Conservation (phyloP, 2,888 invertebrate species). For the Acanthosepion esculentum region DNA sequence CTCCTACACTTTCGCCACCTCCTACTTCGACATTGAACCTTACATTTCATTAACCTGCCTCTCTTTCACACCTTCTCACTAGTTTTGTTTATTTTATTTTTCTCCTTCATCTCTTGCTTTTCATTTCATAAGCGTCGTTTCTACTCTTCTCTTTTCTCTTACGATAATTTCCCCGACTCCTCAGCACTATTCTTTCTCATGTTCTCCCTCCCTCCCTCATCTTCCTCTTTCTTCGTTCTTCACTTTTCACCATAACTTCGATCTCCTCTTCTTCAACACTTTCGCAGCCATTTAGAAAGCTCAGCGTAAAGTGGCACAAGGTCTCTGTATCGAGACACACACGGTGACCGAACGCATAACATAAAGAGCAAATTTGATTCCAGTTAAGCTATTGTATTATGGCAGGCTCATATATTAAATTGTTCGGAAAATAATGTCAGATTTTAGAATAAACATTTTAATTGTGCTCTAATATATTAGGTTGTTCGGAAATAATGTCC, state of each 20-base stretch:
- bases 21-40: neutral
- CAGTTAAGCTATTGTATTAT: no score
- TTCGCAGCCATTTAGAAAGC: neutral
- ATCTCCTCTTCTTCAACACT: neutral
- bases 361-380: no score
- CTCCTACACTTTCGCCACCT: neutral
- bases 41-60: neutral
- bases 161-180: no score
- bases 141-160: slow-evolving; percentile 35
- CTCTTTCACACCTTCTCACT: neutral
- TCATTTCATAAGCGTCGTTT: slow-evolving; percentile 10
- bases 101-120: neutral
- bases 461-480: no score
- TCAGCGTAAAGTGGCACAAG: neutral
- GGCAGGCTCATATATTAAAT: no score
- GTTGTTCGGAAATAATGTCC: no score
- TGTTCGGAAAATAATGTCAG: no score
- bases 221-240: neutral
- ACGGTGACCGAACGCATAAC: no score
- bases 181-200: slow-evolving; percentile 45
- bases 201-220: slow-evolving; percentile 34
- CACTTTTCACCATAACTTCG: neutral
- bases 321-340: no score
- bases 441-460: no score
- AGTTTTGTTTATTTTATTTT: neutral